Evolutionary conservation across 1,140 invertebrate species (phyloP), one percentile per base, ranked within the genome.

Genomic region (Drosophila lowei): DNA sequence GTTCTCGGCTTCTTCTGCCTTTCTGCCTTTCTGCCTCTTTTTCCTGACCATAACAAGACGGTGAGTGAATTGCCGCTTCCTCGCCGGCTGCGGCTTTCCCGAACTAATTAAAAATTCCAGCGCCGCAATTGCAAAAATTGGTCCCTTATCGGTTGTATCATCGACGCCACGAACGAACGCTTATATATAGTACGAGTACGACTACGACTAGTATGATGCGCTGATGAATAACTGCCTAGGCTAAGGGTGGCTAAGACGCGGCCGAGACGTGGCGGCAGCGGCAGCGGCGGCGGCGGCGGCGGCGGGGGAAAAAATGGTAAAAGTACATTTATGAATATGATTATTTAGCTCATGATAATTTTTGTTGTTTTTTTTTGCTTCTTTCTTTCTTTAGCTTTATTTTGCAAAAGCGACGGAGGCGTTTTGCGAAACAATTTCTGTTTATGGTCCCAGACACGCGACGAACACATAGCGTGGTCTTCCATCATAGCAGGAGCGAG

Each of bases 81-180:
- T 23, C 7, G 68, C 42, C 63, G 64, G 54, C 63, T 52, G 61
- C 49, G 58, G 81, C 63, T 86, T 65, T 72, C 70, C 67, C 53
- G 44, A 62, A 56, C 78, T 90, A 90, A 90, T 90, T 90, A 90
- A 86, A 90, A 90, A 90, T 90, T 90, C 88, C 67, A 77, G 61
- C 64, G 78, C 76, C 67, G 76, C 88, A 90, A 90, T 88, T 86
- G 78, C 83, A 75, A 90, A 38, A 90, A 90, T 90, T 90, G 77
- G 86, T 77, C 89, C 83, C 86, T 90, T 90, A 90, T 90, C 88
- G 84, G 63, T 77, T 79, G 89, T 90, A 90, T 90, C 79, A 90
- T 90, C 88, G 78, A 86, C 83, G 76, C 80, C 75, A 86, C 83
- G 78, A 86, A 90, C 72, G 63, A 38, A 13, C 34, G 11, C 34